Conservation (phyloP, 2,888 invertebrate genomes). For the Cremastinae sp. region DNA sequence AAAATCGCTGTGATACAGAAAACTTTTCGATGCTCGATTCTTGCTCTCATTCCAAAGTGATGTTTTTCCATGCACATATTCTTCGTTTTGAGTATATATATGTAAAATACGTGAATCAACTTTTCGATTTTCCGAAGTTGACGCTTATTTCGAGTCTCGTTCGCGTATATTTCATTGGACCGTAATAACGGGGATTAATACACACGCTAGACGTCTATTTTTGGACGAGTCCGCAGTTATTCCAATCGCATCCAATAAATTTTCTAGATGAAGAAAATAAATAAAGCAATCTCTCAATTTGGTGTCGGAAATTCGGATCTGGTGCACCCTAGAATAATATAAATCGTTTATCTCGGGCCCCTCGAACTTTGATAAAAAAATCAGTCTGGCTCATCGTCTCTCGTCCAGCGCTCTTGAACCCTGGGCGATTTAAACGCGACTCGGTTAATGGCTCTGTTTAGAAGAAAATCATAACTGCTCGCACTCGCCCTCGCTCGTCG, state of each 20-base stretch:
- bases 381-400: neutral
- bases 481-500: neutral
- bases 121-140: no score
- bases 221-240: no score
- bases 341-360: constrained; percentile 2
- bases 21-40: no score
- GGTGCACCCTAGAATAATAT: neutral
- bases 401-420: constrained; percentile 13
- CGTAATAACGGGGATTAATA: no score
- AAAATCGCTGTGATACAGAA: no score
- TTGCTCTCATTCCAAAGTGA: no score
- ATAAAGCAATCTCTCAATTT: constrained; percentile 3
- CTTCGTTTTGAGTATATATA: no score
- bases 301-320: neutral
- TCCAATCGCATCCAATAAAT: neutral
- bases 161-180: no score
- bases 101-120: no score
- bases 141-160: no score
- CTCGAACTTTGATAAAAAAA: constrained; percentile 1
- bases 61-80: no score
- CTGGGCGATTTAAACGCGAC: neutral
- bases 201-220: no score
- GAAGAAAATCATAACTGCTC: neutral
- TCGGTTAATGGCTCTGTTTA: constrained; percentile 14
- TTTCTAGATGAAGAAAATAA: neutral